Base-by-base conservation (phyloP, 2,888 invertebrate species). In the Dilophus febrilis region DNA sequence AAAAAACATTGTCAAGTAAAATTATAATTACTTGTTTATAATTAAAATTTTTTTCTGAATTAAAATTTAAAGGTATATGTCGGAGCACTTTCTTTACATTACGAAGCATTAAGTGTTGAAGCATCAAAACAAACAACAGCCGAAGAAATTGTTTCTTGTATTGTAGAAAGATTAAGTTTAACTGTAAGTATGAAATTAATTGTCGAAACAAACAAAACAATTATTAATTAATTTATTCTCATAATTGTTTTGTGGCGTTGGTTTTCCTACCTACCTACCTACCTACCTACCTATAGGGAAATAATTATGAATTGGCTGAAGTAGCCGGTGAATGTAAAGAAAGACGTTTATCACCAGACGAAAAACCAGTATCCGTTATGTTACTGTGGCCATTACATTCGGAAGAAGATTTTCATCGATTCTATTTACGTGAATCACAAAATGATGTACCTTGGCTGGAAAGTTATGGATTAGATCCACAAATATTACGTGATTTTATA, bases 51-150 rank as follows among this genome's bases (percentile, higher is more conserved):
- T 6, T 22, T 22, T 22, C 8, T 22, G 8, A 22, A 22, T 6
- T 22, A 22, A 22, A 22, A 33, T 13, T 49, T 55, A 3, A 72
- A 87, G 74, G 87, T 88, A 64, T 85, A 84, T 68, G 87, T 88
- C 60, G 87, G 86, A 52, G 82, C 84, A 50, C 69, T 87, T 54
- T 85, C 85, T 52, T 77, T 78, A 51, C 81, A 85, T 61, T 87
- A 85, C 67, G 87, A 90, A 65, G 85, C 86, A 47, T 70, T 90
- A 47, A 83, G 83, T 41, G 84, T 91, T 49, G 87, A 90, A 64
- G 86, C 88, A 42, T 86, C 86, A 49, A 90, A 88, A 58, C 84
- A 86, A 61, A 88, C 88, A 43, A 86, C 87, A 49, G 84, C 87
- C 1, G 85, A 87, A 52, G 90, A 91, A 65, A 85, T 91, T 53